Evolutionary conservation across 1,140 invertebrate genomes (phyloP).

Genomic region (Aphaenogaster floridana): DNA sequence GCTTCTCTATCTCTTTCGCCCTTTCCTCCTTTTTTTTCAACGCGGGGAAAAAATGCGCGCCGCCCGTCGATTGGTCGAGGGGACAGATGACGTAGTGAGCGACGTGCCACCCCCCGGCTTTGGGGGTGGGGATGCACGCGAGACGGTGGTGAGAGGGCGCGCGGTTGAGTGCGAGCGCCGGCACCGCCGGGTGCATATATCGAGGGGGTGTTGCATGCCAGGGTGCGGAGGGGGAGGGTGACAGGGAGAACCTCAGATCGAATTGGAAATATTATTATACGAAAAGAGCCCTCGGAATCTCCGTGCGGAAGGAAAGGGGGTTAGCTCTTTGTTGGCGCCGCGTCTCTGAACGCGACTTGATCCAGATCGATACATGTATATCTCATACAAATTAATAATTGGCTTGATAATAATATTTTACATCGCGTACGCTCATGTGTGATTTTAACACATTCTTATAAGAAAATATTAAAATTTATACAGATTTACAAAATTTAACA

Average conservation of each 20-base stretch:
- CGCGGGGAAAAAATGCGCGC: slow-evolving; percentile 86
- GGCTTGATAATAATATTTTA: background rate
- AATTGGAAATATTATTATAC: slow-evolving; percentile 86
- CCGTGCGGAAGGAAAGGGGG: slow-evolving; percentile 3
- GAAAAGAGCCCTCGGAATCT: slow-evolving; percentile 77
- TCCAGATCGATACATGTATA: slow-evolving; percentile 14
- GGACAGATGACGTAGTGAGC: slow-evolving; percentile 87
- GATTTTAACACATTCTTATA: background rate
- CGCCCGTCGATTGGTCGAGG: slow-evolving; percentile 87
- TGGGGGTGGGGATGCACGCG: slow-evolving; percentile 79
- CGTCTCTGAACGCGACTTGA: background rate
- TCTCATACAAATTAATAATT: slow-evolving; percentile 7
- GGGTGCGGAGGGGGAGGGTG: slow-evolving; percentile 59
- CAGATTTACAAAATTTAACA: slow-evolving; percentile 11
- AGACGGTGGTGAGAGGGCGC: slow-evolving; percentile 78
- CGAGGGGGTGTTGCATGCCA: slow-evolving; percentile 62
- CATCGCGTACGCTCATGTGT: background rate
- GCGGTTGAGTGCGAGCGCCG: slow-evolving; percentile 73
- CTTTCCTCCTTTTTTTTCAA: slow-evolving; percentile 81
- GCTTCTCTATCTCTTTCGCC: slow-evolving; percentile 68
- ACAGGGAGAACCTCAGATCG: slow-evolving; percentile 76
- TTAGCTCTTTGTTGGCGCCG: background rate
- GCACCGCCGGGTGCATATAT: slow-evolving; percentile 76
- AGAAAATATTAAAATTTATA: background rate
- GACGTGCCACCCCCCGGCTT: slow-evolving; percentile 85